These are phyloP conservation scores for Progne subis DNA, from an alignment of 2,113 vertebrate species.

Conservation along the genomic window DNA sequence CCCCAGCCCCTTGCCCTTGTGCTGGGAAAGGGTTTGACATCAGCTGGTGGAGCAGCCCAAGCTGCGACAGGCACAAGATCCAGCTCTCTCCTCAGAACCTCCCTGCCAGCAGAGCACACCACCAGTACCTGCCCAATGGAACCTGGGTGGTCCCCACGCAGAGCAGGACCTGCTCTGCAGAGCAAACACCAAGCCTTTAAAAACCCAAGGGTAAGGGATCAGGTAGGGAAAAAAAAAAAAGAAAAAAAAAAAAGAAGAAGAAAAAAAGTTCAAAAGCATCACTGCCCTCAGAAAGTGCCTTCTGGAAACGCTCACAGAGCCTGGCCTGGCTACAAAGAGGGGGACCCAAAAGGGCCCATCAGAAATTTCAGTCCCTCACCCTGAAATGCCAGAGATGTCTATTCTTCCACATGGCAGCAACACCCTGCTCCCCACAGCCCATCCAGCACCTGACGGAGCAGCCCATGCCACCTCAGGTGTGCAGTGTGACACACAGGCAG, in stretches of 20 bases:
- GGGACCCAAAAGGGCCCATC: neutral
- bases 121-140: neutral
- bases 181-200: neutral
- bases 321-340: neutral
- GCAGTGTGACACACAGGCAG: neutral
- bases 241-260: too few species aligned
- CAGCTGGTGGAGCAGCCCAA: neutral
- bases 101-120: neutral
- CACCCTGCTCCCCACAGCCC: neutral
- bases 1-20: neutral
- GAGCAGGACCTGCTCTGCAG: neutral
- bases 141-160: accelerated
- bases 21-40: neutral
- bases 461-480: neutral
- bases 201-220: neutral
- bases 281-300: neutral
- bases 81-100: neutral
- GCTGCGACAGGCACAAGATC: neutral
- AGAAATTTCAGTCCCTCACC: neutral
- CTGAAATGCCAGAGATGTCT: neutral
- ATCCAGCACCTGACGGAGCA: neutral
- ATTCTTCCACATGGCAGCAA: neutral
- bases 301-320: neutral
- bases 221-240: neutral
- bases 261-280: neutral